These are phyloP conservation scores for Dicerorhinus sumatrensis DNA, from an alignment of 2,113 vertebrate species.

Conservation along the genomic window DNA sequence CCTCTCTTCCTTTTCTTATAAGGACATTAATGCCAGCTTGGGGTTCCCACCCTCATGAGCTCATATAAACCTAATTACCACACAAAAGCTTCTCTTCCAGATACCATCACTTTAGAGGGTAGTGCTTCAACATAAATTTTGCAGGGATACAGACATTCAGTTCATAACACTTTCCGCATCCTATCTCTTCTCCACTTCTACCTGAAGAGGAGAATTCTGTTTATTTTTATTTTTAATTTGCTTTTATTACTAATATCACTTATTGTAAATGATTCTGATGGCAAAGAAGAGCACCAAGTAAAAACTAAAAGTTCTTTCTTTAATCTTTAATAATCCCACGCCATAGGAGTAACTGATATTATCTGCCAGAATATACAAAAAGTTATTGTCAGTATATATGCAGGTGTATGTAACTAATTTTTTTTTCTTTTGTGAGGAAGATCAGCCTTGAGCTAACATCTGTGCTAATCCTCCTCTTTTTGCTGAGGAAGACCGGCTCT, in stretches of 20 bases:
- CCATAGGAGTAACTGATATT: background rate
- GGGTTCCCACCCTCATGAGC: background rate
- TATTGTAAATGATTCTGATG: background rate
- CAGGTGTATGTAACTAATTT: background rate
- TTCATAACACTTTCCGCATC: background rate
- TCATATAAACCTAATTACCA: background rate
- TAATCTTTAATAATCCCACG: background rate
- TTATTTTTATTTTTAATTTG: slow-evolving; percentile 30
- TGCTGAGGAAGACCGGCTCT: too few species aligned
- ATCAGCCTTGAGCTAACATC: too few species aligned
- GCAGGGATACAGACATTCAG: background rate
- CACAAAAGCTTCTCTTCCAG: background rate
- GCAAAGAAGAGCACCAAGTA: background rate
- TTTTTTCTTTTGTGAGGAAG: background rate
- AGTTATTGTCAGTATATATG: background rate
- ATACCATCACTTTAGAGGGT: background rate
- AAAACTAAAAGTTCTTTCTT: background rate
- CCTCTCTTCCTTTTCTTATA: background rate
- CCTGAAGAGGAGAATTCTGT: background rate
- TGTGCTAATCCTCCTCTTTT: too few species aligned
- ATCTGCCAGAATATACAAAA: background rate
- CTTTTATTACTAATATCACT: background rate
- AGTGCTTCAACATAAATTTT: background rate
- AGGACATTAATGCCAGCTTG: background rate
- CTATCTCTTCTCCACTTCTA: background rate